A percentile compares a stretch with the other conserved stretches of the same genome.
Evolutionary conservation across 2,888 invertebrate species (phyloP).

Genomic region (Sphaerophoria taeniata): DNA sequence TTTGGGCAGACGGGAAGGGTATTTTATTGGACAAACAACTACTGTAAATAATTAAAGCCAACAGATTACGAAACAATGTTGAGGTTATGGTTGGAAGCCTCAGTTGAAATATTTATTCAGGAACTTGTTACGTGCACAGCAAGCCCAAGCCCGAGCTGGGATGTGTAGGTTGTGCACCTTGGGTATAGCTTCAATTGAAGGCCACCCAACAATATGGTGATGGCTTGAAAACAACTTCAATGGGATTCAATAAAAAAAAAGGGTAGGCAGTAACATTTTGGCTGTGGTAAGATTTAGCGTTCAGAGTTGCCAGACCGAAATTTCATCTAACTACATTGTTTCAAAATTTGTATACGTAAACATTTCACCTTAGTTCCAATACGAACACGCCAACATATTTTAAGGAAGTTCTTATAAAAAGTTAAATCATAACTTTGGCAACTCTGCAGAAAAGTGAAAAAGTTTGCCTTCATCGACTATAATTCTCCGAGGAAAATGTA

Average conservation of each 20-base stretch:
- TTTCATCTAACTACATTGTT: too few species aligned
- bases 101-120: slow-evolving; percentile 60
- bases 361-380: too few species aligned
- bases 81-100: slow-evolving; percentile 57
- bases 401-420: too few species aligned
- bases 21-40: slow-evolving; percentile 67
- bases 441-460: slow-evolving; percentile 30
- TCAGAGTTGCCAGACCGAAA: slow-evolving; percentile 7
- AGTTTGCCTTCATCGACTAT: slow-evolving; percentile 16
- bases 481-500: slow-evolving; percentile 10
- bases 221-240: slow-evolving; percentile 37
- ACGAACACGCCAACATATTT: too few species aligned
- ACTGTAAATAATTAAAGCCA: slow-evolving; percentile 69
- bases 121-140: slow-evolving; percentile 60
- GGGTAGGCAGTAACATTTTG: slow-evolving; percentile 6
- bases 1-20: slow-evolving; percentile 8
- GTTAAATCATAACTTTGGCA: neutral
- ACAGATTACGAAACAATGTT: slow-evolving; percentile 68
- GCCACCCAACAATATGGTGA: slow-evolving; percentile 42
- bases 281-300: neutral
- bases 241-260: slow-evolving; percentile 32
- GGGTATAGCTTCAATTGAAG: neutral
- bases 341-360: too few species aligned
- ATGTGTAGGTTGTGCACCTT: neutral
- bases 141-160: neutral